phyloP scores from a whole-genome alignment of 2,888 invertebrate species.

The Aphidius colemani region DNA sequence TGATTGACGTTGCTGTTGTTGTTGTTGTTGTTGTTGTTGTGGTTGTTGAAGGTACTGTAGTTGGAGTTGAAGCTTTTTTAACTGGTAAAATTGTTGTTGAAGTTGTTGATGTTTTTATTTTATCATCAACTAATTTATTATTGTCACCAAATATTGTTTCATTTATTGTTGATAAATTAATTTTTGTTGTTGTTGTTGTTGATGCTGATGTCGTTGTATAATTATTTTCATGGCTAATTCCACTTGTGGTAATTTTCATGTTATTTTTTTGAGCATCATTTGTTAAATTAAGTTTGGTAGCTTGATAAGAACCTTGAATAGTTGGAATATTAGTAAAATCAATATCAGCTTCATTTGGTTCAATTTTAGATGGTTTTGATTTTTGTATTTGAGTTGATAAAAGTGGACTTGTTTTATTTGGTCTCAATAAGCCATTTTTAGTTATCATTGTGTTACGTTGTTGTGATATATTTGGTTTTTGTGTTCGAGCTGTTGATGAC shows the following conservation, averaged over 20 bases:
- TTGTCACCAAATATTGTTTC: conserved; percentile 15
- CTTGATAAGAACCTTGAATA: conserved; percentile 56
- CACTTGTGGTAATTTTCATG: conserved; percentile 27
- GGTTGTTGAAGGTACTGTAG: conserved; percentile 4
- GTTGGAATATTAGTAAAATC: conserved; percentile 55
- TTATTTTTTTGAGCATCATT: conserved; percentile 29
- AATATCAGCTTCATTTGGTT: conserved; percentile 49
- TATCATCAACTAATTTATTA: conserved; percentile 15
- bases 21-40: conserved; percentile 1
- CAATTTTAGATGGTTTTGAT: conserved; percentile 42
- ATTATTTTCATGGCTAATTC: no score
- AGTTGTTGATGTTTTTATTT: conserved; percentile 3
- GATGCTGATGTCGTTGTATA: conserved; percentile 10
- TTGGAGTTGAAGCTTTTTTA: neutral
- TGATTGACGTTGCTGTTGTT: conserved; percentile 2
- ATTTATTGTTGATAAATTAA: conserved; percentile 54
- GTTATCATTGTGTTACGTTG: conserved; percentile 57
- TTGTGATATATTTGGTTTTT: conserved; percentile 39
- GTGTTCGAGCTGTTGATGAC: conserved; percentile 26
- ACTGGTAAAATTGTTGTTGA: conserved; percentile 12
- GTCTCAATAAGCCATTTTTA: conserved; percentile 53
- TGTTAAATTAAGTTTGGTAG: conserved; percentile 49
- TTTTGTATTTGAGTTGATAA: conserved; percentile 47
- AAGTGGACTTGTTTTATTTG: conserved; percentile 49
- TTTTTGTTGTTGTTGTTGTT: conserved; percentile 31